Percentiles rank a stretch among this genome's conserved stretches.
These are phyloP conservation scores for Oryzias melastigma DNA, from an alignment of 2,113 vertebrate species.

Conservation along the genomic window DNA sequence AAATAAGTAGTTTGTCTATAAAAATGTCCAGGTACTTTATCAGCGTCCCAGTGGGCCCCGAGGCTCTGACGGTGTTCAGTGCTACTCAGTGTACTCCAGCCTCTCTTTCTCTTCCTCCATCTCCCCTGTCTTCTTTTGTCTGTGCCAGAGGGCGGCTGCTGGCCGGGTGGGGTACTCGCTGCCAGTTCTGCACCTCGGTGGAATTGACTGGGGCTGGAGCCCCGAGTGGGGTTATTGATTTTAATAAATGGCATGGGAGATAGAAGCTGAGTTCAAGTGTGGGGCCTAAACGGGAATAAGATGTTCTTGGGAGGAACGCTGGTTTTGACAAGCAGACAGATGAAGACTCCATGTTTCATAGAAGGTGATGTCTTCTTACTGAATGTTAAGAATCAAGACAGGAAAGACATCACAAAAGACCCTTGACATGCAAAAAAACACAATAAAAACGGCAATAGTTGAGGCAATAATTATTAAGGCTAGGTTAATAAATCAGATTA, in stretches of 20 bases:
- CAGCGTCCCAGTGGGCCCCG: constrained; percentile 74
- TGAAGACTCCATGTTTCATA: constrained; percentile 46
- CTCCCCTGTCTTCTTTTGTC: constrained; percentile 49
- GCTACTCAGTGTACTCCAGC: constrained; percentile 57
- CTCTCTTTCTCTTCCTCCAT: constrained; percentile 25
- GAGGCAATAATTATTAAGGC: too few species aligned
- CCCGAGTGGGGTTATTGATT: constrained; percentile 71
- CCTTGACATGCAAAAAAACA: too few species aligned
- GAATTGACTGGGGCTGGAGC: constrained; percentile 66
- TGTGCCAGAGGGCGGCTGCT: constrained; percentile 62
- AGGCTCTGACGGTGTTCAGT: constrained; percentile 71
- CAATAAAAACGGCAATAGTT: too few species aligned
- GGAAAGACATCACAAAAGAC: too few species aligned
- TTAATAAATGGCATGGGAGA: constrained; percentile 65
- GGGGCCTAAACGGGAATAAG: constrained; percentile 63
- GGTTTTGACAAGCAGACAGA: constrained; percentile 52
- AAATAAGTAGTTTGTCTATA: constrained; percentile 85
- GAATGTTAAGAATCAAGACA: background rate
- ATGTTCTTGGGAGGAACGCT: constrained; percentile 24
- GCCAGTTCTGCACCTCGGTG: constrained; percentile 37
- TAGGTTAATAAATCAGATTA: too few species aligned
- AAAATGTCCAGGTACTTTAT: constrained; percentile 83
- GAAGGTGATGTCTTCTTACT: constrained; percentile 32
- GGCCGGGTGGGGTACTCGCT: constrained; percentile 53
- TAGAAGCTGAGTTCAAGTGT: constrained; percentile 63